Evolutionary conservation across 1,140 invertebrate species (phyloP), one percentile per base, ranked within the genome.

Genomic region (Drosophila cardini): DNA sequence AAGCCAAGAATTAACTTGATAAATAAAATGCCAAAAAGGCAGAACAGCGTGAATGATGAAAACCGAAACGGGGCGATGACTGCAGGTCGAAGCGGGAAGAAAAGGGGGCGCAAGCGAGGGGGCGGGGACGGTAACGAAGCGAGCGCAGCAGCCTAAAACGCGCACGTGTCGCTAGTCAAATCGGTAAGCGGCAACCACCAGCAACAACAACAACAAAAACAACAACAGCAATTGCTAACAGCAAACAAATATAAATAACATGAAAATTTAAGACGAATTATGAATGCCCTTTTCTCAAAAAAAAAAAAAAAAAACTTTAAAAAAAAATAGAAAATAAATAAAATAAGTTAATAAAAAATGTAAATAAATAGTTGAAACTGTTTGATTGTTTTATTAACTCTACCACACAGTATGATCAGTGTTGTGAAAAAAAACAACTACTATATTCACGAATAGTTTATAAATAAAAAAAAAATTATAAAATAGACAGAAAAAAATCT

Each of bases 1-100:
- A 81, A 86, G 78, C 68, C 82, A 67, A 76, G 80, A 89, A 89
- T 87, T 87, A 89, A 89, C 76, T 89, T 89, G 80, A 84, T 83
- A 87, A 87, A 87, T 78, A 81, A 81, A 87, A 77, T 57, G 76
- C 13, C 62, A 76, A 87, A 68, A 78, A 64, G 74, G 57, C 77
- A 80, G 73, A 38, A 55, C 79, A 82, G 76, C 76, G 79, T 79
- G 82, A 87, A 82, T 63, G 83, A 87, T 82, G 82, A 81, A 75
- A 85, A 75, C 75, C 55, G 56, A 60, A 36, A 34, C 53, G 36
- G 36, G 36, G 26, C 11, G 26, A 7, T 15, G 11, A 2, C 16
- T 4, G 32, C 32, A 21, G 42, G 53, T 50, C 1, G 21, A 11
- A 4, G 40, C 34, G n/a, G 57, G 13, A 56, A 18, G 75, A n/a